Conservation (phyloP, 2,888 invertebrate genomes). For the Andrena praecox region DNA sequence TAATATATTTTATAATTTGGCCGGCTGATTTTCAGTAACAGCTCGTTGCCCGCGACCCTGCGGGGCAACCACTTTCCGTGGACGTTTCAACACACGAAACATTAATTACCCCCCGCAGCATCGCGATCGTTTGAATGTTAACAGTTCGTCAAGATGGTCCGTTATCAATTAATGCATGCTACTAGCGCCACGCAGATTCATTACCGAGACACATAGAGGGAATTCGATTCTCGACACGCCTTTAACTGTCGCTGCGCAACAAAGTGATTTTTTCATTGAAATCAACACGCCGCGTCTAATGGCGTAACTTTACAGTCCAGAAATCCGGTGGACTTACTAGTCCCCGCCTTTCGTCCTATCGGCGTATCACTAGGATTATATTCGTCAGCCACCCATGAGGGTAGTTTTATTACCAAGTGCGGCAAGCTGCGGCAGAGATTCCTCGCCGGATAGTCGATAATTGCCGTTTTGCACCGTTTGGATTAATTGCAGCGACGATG, state of each 20-base stretch:
- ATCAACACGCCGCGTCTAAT: constrained; percentile 33
- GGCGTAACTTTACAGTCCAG: constrained; percentile 54
- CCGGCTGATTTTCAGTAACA: background rate
- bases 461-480: constrained; percentile 37
- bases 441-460: constrained; percentile 54
- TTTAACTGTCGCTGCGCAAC: constrained; percentile 29
- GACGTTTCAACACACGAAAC: background rate
- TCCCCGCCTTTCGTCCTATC: constrained; percentile 11
- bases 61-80: background rate
- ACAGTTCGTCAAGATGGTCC: background rate
- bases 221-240: constrained; percentile 1
- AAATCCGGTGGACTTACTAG: constrained; percentile 59
- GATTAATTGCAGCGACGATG: constrained; percentile 37
- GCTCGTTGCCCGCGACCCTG: background rate
- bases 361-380: constrained; percentile 1
- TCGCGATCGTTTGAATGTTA: background rate
- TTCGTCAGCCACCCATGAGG: constrained; percentile 4
- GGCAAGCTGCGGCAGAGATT: constrained; percentile 38
- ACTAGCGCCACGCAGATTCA: constrained; percentile 13
- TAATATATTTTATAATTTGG: constrained; percentile 30
- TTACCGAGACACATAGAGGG: constrained; percentile 13
- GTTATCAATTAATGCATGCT: too few species aligned
- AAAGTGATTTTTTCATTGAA: constrained; percentile 49
- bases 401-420: constrained; percentile 34
- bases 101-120: background rate